Evolutionary conservation across 2,113 vertebrate species (phyloP).

Genomic region (Malaclemys terrapin): DNA sequence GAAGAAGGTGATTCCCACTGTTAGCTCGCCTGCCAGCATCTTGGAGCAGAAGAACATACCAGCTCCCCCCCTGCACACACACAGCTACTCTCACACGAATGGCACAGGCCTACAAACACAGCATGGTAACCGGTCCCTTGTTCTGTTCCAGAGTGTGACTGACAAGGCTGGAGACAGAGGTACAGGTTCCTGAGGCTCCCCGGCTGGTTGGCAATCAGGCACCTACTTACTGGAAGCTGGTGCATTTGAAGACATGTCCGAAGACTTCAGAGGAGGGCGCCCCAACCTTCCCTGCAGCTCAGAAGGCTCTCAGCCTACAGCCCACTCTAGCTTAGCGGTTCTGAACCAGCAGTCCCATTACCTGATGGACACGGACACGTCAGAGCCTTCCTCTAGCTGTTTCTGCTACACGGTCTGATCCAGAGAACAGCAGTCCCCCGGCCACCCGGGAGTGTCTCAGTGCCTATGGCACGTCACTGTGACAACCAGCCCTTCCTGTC

Average conservation of each 20-base stretch:
- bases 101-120: not conserved
- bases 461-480: not conserved
- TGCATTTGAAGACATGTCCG: not conserved
- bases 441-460: not conserved
- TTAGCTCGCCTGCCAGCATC: no score
- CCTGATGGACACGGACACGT: not conserved
- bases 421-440: not conserved
- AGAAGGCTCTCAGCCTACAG: not conserved
- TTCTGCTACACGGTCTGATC: not conserved
- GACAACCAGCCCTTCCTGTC: not conserved
- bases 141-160: not conserved
- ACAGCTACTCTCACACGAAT: not conserved
- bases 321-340: not conserved
- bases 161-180: not conserved
- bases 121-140: not conserved
- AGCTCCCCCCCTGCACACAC: not conserved
- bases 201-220: accelerated
- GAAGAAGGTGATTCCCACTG: not conserved
- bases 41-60: not conserved
- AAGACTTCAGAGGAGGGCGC: not conserved
- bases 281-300: not conserved
- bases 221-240: accelerated
- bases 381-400: not conserved
- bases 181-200: not conserved
- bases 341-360: not conserved